Conservation (phyloP, 2,797 vertebrate species). For the Vultur gryphus region DNA sequence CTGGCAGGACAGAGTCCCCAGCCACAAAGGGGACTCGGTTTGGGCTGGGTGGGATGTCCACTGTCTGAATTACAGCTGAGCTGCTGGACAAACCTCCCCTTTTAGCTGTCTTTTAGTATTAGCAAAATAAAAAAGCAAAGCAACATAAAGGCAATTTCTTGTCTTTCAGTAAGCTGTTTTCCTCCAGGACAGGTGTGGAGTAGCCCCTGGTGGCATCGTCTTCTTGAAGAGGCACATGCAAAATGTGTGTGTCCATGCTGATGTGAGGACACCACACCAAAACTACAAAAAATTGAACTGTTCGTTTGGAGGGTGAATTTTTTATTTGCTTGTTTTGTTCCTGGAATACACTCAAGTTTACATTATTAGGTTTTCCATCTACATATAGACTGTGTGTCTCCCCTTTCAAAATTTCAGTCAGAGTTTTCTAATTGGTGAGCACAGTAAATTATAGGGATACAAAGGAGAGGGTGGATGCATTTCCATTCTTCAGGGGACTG, state of each 20-base stretch:
- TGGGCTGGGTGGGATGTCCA: not conserved
- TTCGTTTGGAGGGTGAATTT: not conserved
- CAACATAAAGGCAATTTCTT: not conserved
- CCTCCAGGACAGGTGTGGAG: not conserved
- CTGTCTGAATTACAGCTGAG: not conserved
- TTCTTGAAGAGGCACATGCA: not conserved
- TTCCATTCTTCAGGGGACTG: not conserved
- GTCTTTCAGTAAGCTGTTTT: not conserved
- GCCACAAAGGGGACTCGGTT: no score
- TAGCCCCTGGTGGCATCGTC: not conserved
- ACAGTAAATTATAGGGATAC: not conserved
- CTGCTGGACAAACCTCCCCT: not conserved
- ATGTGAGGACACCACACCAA: not conserved
- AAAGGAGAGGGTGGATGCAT: not conserved
- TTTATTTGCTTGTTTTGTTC: not conserved
- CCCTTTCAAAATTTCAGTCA: not conserved
- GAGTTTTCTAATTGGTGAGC: not conserved
- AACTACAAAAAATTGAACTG: not conserved
- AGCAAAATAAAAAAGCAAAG: not conserved
- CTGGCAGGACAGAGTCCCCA: not conserved
- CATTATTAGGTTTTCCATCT: not conserved
- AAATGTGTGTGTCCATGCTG: not conserved
- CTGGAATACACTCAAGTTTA: not conserved
- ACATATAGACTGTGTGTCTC: not conserved
- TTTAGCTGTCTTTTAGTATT: not conserved